phyloP scores from a whole-genome alignment of 2,797 vertebrate species.

The Todus mexicanus region DNA sequence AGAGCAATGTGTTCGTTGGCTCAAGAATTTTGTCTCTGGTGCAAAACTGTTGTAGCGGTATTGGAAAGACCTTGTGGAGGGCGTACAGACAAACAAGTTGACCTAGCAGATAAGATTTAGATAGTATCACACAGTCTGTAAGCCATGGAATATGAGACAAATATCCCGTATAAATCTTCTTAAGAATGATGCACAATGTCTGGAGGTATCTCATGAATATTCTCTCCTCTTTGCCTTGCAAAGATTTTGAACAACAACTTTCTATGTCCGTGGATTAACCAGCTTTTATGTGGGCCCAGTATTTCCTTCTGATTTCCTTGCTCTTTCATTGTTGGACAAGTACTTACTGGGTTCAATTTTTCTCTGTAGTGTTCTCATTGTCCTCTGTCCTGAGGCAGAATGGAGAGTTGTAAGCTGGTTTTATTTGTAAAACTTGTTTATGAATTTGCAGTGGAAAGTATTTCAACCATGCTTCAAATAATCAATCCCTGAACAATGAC shows the following conservation, averaged over 20 bases:
- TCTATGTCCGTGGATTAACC: background rate
- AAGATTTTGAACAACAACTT: background rate
- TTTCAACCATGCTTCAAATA: background rate
- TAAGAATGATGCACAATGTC: background rate
- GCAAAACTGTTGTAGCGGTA: background rate
- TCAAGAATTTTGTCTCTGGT: background rate
- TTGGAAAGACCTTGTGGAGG: background rate
- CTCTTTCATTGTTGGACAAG: background rate
- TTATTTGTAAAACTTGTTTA: background rate
- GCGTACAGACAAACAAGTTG: background rate
- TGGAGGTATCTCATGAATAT: background rate
- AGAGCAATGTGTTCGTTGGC: background rate
- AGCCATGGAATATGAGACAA: background rate
- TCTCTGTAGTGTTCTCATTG: background rate
- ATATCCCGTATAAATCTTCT: background rate
- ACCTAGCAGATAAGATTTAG: background rate
- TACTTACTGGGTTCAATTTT: background rate
- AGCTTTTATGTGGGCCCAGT: background rate
- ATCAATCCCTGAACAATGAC: background rate
- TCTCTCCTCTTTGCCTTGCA: background rate
- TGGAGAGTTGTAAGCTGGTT: background rate
- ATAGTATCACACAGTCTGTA: background rate
- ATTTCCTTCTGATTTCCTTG: background rate
- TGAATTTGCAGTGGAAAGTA: background rate
- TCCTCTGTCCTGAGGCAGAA: background rate